Conservation (phyloP, 2,797 vertebrate genomes). For the Pterois miles region DNA sequence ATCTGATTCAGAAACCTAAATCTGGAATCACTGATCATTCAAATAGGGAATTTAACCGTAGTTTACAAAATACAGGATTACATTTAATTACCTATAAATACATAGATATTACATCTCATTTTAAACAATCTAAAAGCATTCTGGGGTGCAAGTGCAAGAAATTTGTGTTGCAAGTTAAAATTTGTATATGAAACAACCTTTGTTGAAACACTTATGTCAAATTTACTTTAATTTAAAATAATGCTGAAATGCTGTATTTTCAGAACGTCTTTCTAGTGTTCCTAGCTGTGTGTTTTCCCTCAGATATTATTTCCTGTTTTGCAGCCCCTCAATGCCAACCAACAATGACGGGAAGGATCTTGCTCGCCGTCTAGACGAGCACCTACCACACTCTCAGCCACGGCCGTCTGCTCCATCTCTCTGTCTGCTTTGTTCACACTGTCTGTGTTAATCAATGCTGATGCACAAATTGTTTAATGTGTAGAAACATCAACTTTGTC, state of each 20-base stretch:
- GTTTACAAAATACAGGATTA: background rate
- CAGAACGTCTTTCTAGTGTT: constrained; percentile 31
- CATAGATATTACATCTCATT: background rate
- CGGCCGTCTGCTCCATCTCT: constrained; percentile 44
- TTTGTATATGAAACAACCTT: background rate
- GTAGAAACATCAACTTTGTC: constrained; percentile 3
- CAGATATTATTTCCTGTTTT: constrained; percentile 78
- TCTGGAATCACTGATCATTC: background rate
- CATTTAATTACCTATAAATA: no score
- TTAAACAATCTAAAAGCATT: background rate
- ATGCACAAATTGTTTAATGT: constrained; percentile 14
- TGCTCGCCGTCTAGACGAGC: constrained; percentile 73
- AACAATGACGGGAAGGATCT: constrained; percentile 82
- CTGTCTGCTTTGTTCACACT: constrained; percentile 45
- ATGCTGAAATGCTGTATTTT: background rate
- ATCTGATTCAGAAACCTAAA: background rate
- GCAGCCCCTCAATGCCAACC: constrained; percentile 66
- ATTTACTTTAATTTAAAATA: background rate
- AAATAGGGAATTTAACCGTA: background rate
- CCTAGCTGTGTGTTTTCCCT: constrained; percentile 48
- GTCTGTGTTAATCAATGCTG: constrained; percentile 21
- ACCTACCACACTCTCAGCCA: constrained; percentile 54
- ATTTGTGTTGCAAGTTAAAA: background rate
- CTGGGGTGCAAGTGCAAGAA: background rate
- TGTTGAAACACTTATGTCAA: background rate